Base-by-base conservation (phyloP, 2,888 invertebrate genomes). In the Orthosia gothica region DNA sequence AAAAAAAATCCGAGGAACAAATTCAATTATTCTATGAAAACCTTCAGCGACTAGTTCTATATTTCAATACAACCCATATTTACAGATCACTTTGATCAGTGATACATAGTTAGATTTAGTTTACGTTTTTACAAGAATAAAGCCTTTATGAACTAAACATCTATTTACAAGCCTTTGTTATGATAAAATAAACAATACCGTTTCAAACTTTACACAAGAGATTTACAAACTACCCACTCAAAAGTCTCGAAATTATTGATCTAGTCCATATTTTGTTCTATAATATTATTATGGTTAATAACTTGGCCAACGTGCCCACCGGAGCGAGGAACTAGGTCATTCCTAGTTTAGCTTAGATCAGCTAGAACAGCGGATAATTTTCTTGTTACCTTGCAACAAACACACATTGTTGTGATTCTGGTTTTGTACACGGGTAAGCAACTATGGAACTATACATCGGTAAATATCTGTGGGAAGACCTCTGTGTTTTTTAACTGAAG, bases 311-410 rank as follows among this genome's bases (percentile, higher is more conserved):
- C 49, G 15, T 12, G 18, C 18, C 4, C 32, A 26, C 15, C 15
- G 13, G n/a, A 13, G 49, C 74, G 13, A 40, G 32, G 12, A 83
- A 79, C 75, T 83, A 5, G 70, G 67, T 67, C 61, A 64, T 67
- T 75, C 64, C 72, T 64, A 70, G 70, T 79, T 75, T 57, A 62
- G 71, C 64, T 83, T 70, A 64, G 64, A 64, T 75, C 70, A 72
- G 66, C 68, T 79, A 47, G 59, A 62, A 62, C 66, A 63, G 26
- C 59, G 61, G n/a, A 62, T 70, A 72, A 83, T 75, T 79, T 70
- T 26, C 79, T 71, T 69, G 62, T 79, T 76, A 70, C 23, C 62
- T 23, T 63, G 76, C 63, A 66, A 16, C 16, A 16, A 32, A n/a
- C 55, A n/a, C 47, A 23, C 55, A 32, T 62, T 52, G 47, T 47